Percentiles rank a stretch among this genome's conserved stretches.
Conservation (phyloP, 2,888 invertebrate species). For the Hyalella azteca region DNA sequence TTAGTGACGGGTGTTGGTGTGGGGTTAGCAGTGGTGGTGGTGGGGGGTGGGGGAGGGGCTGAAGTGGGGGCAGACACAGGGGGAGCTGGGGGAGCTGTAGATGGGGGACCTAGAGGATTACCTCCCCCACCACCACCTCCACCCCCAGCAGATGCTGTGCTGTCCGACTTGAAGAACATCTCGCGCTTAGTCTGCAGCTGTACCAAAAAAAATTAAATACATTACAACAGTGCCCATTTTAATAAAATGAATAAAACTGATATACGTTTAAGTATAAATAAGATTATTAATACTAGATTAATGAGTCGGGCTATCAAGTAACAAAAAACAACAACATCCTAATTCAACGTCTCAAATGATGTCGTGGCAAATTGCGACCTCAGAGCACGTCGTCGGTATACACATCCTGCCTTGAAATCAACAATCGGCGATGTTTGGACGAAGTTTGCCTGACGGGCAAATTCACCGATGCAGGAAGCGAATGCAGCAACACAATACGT, state of each 20-base stretch:
- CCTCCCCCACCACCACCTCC: conserved; percentile 41
- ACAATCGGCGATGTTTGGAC: too few relatives aligned
- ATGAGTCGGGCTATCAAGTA: too few relatives aligned
- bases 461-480: too few relatives aligned
- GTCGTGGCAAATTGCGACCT: too few relatives aligned
- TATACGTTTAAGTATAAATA: background rate
- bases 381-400: too few relatives aligned
- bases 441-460: too few relatives aligned
- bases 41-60: conserved; percentile 1
- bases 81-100: conserved; percentile 50
- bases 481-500: too few relatives aligned
- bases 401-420: too few relatives aligned
- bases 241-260: background rate
- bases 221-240: background rate
- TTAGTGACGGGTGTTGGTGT: conserved; percentile 42
- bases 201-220: background rate
- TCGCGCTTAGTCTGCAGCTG: conserved; percentile 59
- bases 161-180: conserved; percentile 58
- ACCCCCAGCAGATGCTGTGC: conserved; percentile 42
- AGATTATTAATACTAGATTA: background rate
- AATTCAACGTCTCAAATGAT: too few relatives aligned
- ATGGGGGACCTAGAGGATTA: conserved; percentile 36
- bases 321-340: too few relatives aligned
- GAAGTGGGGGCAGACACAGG: conserved; percentile 38
- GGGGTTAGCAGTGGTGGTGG: conserved; percentile 35